These are phyloP conservation scores for Epicauta chinensis DNA, from an alignment of 1,140 invertebrate genomes.

Conservation along the genomic window DNA sequence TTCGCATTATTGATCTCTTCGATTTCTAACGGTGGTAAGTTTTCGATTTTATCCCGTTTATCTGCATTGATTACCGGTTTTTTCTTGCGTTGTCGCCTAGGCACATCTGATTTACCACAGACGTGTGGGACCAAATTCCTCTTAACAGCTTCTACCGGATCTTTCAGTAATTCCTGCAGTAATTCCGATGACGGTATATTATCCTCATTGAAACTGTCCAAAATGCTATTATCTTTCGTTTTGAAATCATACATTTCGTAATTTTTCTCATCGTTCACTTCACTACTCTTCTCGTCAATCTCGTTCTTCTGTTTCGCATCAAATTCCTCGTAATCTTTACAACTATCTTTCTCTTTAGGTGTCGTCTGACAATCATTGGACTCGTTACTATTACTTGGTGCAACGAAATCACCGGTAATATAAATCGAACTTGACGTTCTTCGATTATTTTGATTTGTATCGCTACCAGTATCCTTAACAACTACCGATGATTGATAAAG, in stretches of 20 bases:
- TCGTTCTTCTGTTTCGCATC: too few relatives aligned
- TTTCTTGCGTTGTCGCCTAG: constrained; percentile 33
- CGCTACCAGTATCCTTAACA: constrained; percentile 46
- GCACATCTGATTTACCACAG: constrained; percentile 51
- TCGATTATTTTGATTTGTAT: constrained; percentile 16
- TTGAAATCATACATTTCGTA: constrained; percentile 8
- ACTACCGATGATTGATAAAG: constrained; percentile 62
- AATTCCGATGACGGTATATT: constrained; percentile 36
- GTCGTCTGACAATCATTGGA: constrained; percentile 5
- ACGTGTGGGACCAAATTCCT: constrained; percentile 65
- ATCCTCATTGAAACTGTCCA: constrained; percentile 6
- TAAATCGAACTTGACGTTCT: constrained; percentile 35
- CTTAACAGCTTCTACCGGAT: constrained; percentile 64
- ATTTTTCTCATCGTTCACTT: neutral
- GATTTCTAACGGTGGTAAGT: too few relatives aligned
- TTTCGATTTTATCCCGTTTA: neutral
- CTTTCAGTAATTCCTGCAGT: constrained; percentile 51
- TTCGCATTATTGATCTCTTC: too few relatives aligned
- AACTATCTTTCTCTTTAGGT: constrained; percentile 5
- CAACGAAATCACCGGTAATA: constrained; percentile 31
- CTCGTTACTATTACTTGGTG: neutral
- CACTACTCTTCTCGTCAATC: neutral
- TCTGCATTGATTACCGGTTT: constrained; percentile 20
- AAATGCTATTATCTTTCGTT: constrained; percentile 9
- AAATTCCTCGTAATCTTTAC: too few relatives aligned